A percentile compares a stretch with the other conserved stretches of the same genome.
Conservation (phyloP, 2,888 invertebrate species). For the Patella depressa region DNA sequence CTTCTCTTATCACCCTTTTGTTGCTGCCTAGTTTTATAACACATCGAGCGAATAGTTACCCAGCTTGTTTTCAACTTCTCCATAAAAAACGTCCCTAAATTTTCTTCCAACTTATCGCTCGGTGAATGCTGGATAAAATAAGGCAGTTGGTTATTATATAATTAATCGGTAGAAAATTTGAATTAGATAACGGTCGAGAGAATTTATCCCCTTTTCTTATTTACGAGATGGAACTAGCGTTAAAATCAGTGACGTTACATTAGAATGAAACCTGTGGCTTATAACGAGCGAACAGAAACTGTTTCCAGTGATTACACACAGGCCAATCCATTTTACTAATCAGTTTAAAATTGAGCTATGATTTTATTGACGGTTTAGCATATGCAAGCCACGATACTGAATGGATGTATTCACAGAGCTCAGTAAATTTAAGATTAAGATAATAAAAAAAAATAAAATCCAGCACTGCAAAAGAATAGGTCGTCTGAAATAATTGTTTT, state of each 20-base stretch:
- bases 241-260: slow-evolving; percentile 1
- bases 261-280: slow-evolving; percentile 3
- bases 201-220: neutral
- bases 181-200: neutral
- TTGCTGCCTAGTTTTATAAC: slow-evolving; percentile 2
- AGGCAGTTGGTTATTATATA: slow-evolving; percentile 2
- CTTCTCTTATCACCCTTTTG: slow-evolving; percentile 1
- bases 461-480: no score
- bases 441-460: no score
- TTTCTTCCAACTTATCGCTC: neutral
- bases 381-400: no score
- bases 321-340: no score
- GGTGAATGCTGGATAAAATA: neutral
- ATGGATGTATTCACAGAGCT: no score
- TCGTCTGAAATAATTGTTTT: no score
- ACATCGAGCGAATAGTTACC: neutral
- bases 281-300: no score
- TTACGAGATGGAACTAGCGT: slow-evolving; percentile 5
- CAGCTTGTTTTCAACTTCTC: neutral
- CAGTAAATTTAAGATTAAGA: no score
- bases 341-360: no score
- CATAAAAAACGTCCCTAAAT: neutral
- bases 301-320: no score
- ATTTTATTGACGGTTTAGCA: no score
- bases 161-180: slow-evolving; percentile 10